Percentiles rank a stretch among this genome's conserved stretches.
phyloP scores from a whole-genome alignment of 2,113 vertebrate genomes.

The Cairina moschata region DNA sequence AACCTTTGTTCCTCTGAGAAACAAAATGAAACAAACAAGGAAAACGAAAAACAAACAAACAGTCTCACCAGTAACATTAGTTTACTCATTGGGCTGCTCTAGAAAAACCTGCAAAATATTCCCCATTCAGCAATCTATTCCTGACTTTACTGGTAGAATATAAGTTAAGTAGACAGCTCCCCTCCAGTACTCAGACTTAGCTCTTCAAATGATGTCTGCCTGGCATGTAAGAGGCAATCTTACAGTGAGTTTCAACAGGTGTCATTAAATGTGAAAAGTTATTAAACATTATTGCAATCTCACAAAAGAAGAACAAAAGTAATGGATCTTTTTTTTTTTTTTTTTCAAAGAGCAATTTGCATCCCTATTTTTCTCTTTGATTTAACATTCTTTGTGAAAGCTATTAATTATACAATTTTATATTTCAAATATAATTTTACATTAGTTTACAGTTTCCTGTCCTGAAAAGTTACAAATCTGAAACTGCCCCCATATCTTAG shows the following conservation, averaged over 20 bases:
- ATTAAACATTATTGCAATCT: background rate
- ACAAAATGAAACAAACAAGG: background rate
- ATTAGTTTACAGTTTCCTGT: background rate
- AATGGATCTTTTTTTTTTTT: background rate
- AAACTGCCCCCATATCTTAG: background rate
- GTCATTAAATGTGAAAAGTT: background rate
- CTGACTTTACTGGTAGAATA: background rate
- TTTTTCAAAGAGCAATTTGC: background rate
- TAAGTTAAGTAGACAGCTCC: background rate
- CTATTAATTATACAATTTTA: background rate
- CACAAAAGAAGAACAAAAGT: background rate
- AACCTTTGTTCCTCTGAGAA: background rate
- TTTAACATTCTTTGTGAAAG: background rate
- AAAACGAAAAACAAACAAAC: background rate
- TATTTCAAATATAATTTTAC: background rate
- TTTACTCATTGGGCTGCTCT: background rate
- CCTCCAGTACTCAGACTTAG: background rate
- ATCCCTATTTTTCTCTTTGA: background rate
- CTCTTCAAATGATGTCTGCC: background rate
- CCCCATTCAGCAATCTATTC: background rate
- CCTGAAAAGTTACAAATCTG: background rate
- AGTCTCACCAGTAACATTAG: background rate
- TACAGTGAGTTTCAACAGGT: slow-evolving; percentile 8
- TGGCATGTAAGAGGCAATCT: background rate
- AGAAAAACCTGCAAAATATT: slow-evolving; percentile 22